These are phyloP conservation scores for Atractosteus spatula DNA, from an alignment of 2,113 vertebrate species.

Conservation along the genomic window DNA sequence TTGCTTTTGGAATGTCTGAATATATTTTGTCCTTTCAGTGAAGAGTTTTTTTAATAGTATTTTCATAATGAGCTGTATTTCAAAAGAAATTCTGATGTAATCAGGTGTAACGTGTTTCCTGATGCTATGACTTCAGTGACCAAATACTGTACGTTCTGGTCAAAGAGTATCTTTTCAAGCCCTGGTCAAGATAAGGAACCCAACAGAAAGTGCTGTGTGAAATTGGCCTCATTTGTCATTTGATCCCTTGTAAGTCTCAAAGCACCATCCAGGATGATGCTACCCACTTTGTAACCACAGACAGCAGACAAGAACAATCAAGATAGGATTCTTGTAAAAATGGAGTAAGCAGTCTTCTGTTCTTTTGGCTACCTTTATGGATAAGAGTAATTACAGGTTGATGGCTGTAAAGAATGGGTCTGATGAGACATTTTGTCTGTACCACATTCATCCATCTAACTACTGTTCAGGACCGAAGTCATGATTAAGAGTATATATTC, in stretches of 20 bases:
- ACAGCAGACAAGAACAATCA: background rate
- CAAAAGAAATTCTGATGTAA: background rate
- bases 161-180: conserved; percentile 3
- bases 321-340: background rate
- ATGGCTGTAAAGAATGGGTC: background rate
- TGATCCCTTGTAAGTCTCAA: conserved; percentile 3
- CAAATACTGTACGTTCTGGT: background rate
- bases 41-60: background rate
- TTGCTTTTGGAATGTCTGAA: too few species aligned
- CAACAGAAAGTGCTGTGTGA: background rate
- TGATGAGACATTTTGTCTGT: background rate
- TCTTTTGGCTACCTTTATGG: conserved; percentile 1
- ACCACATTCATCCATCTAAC: conserved; percentile 1
- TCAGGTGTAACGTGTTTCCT: background rate
- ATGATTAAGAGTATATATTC: too few species aligned
- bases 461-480: too few species aligned
- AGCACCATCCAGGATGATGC: background rate
- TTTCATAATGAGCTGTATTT: background rate
- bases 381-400: background rate
- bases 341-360: background rate
- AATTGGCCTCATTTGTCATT: conserved; percentile 16
- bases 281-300: background rate
- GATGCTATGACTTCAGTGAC: background rate
- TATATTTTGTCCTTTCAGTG: background rate
- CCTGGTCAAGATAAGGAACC: background rate